Conservation (phyloP, 1,140 invertebrate genomes). For the Drosophila nigrodunni region DNA sequence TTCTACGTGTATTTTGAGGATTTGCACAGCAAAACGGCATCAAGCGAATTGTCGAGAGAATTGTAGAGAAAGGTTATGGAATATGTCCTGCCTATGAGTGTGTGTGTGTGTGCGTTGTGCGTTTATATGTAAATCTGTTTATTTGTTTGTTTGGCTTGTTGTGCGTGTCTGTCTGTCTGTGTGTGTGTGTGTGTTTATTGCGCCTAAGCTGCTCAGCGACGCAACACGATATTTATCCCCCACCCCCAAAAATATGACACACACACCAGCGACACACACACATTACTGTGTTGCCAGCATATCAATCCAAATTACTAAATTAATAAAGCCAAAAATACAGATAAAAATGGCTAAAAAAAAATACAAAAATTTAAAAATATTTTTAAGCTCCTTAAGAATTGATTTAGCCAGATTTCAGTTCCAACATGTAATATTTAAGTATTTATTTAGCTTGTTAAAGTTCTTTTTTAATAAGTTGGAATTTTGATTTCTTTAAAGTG, state of each 20-base stretch:
- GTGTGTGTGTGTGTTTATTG: conserved; percentile 70
- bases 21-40: conserved; percentile 75
- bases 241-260: conserved; percentile 1
- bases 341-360: too few relatives aligned
- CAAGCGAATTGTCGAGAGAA: conserved; percentile 26
- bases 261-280: neutral
- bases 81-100: conserved; percentile 16
- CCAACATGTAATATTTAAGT: too few relatives aligned
- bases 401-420: too few relatives aligned
- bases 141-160: conserved; percentile 56
- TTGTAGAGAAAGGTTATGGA: conserved; percentile 41
- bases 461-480: too few relatives aligned
- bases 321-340: too few relatives aligned
- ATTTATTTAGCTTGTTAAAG: too few relatives aligned
- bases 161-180: conserved; percentile 16
- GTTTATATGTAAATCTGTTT: conserved; percentile 70
- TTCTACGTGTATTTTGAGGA: conserved; percentile 73
- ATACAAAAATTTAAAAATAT: too few relatives aligned
- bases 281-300: neutral
- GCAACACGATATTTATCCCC: conserved; percentile 80
- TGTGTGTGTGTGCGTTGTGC: conserved; percentile 23
- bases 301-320: too few relatives aligned
- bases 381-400: too few relatives aligned
- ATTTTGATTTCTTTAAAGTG: too few relatives aligned
- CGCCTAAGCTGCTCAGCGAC: conserved; percentile 80